Evolutionary conservation across 92 coral and sea anemone genomes (phyloP).

Genomic region (Muricea muricata): DNA sequence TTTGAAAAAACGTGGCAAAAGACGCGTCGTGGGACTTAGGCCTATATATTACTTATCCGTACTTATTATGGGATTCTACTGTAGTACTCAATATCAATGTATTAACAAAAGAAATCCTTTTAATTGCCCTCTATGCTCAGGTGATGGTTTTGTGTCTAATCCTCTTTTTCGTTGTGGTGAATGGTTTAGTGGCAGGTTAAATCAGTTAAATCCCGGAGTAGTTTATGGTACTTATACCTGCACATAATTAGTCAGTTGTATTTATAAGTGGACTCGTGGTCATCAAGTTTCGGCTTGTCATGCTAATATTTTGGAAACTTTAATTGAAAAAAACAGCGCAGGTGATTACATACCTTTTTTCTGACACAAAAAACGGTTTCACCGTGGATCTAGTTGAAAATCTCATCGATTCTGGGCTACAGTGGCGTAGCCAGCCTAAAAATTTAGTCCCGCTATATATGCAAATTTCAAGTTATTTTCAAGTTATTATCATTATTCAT

Average conservation of each 20-base stretch:
- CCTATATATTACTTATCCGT: slow-evolving; percentile 52
- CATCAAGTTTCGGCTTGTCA: slow-evolving; percentile 8
- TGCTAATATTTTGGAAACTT: neutral
- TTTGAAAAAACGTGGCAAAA: neutral
- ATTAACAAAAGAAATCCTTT: slow-evolving; percentile 30
- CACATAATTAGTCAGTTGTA: slow-evolving; percentile 1
- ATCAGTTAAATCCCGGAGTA: slow-evolving; percentile 37
- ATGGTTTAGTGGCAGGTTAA: slow-evolving; percentile 47
- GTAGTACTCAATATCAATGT: slow-evolving; percentile 35
- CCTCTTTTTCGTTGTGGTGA: slow-evolving; percentile 38
- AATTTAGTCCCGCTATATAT: too few species aligned
- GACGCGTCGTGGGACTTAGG: neutral
- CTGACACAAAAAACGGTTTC: slow-evolving; percentile 22
- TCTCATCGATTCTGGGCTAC: neutral
- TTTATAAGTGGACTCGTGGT: neutral
- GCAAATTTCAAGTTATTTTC: too few species aligned
- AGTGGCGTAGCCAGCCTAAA: too few species aligned
- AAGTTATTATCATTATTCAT: too few species aligned
- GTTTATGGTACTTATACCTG: slow-evolving; percentile 50
- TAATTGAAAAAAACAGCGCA: neutral
- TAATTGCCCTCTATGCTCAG: slow-evolving; percentile 48
- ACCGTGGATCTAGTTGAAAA: neutral
- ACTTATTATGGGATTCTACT: slow-evolving; percentile 59
- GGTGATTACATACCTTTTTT: neutral
- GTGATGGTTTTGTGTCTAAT: slow-evolving; percentile 30